These are phyloP conservation scores for Marronus borbonicus DNA, from an alignment of 2,888 invertebrate genomes.

Conservation along the genomic window DNA sequence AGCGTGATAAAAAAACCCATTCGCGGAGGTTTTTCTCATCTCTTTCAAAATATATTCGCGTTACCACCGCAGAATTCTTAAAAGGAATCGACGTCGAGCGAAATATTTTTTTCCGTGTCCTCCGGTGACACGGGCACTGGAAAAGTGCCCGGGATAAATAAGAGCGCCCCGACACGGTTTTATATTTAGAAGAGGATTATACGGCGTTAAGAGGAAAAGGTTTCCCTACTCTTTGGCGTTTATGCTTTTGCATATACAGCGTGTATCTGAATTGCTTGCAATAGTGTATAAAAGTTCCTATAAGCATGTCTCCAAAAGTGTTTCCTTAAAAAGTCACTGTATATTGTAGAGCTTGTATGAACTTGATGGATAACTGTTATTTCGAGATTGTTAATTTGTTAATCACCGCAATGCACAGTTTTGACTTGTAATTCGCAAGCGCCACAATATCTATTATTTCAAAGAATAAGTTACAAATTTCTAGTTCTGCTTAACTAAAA, in stretches of 20 bases:
- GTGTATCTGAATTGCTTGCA: no score
- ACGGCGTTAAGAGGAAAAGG: constrained; percentile 24
- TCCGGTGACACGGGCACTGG: neutral
- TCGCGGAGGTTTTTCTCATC: constrained; percentile 13
- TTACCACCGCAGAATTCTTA: constrained; percentile 34
- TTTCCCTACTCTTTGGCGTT: neutral
- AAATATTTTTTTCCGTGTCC: constrained; percentile 29
- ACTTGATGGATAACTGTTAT: no score
- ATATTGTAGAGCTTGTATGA: no score
- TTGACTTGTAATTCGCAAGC: no score
- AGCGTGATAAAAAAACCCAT: constrained; percentile 37
- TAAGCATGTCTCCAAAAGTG: no score
- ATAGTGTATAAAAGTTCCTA: no score
- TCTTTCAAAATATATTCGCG: constrained; percentile 38
- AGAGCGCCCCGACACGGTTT: constrained; percentile 14
- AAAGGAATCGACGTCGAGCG: constrained; percentile 35
- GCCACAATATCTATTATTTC: no score
- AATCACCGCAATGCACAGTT: no score
- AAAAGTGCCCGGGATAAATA: constrained; percentile 23
- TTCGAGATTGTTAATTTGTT: no score
- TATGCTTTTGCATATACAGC: constrained; percentile 18
- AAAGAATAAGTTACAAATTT: no score
- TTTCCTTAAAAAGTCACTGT: no score
- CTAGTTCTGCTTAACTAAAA: no score
- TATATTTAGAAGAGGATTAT: constrained; percentile 35